Evolutionary conservation across 2,797 vertebrate species (phyloP), one percentile per base, ranked within the genome.

Genomic region (Eremophila alpestris): DNA sequence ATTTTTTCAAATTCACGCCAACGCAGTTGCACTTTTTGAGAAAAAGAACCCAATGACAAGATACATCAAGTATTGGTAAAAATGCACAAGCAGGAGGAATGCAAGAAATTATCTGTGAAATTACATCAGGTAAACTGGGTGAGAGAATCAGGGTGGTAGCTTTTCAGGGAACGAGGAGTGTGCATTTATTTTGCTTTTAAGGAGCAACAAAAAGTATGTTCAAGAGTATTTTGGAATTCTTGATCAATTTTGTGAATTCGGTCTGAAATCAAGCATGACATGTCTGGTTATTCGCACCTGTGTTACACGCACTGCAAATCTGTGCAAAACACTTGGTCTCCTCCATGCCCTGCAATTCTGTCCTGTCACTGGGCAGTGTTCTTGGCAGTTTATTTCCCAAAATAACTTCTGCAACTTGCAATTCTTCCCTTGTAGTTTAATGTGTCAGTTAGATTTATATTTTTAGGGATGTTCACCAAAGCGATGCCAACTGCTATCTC

Each of bases 291-390:
- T 23, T 55, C 68, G 41, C 7, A 7, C 2, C 15, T 8, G 5
- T n/a, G 9, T 2, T 14, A 56, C 6, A 41, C 3, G 5, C 11
- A 7, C 24, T 60, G 71, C 49, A 81, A 46, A 49, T 24, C 11
- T 22, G 13, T 64, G 79, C 8, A 3, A 18, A 30, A 17, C 29
- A 10, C 1, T 3, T 17, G 10, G 4, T 63, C 23, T 79, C 2
- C 13, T 43, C 16, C 15, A 1, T 30, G 4, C 11, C 3, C 1
- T 29, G 13, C 59, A 2, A 0, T 78, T 65, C 49, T 30, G 26
- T n/a, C 15, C 21, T 32, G 10, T 23, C 7, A 13, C 18, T 1
- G 4, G 20, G 36, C 71, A 55, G 22, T 13, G 24, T 18, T 81
- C 36, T 43, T 34, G 49, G 26, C 6, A 38, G 10, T 41, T 78